These are phyloP conservation scores for Pachycephala philippinensis DNA, from an alignment of 2,113 vertebrate genomes.

Conservation along the genomic window DNA sequence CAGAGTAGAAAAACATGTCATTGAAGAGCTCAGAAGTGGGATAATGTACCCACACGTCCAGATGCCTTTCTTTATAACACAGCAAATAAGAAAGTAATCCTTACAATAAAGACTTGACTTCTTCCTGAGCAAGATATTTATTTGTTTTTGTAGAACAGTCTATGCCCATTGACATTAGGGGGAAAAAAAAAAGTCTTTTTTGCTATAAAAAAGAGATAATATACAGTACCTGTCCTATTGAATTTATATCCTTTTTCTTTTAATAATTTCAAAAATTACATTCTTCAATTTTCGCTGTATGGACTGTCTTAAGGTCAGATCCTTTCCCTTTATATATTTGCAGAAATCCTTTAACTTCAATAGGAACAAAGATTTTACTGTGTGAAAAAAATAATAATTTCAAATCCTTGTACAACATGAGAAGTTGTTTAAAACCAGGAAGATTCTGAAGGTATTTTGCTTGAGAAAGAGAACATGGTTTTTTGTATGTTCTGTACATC, in stretches of 20 bases:
- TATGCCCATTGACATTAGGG: neutral
- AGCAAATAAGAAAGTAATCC: neutral
- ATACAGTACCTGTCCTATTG: neutral
- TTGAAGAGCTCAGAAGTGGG: neutral
- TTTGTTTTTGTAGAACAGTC: neutral
- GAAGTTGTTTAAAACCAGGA: neutral
- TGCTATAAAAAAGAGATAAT: neutral
- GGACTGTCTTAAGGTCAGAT: neutral
- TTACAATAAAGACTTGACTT: neutral
- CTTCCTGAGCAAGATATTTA: neutral
- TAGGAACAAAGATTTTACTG: neutral
- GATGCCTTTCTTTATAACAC: neutral
- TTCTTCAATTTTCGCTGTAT: neutral
- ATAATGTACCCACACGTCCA: neutral
- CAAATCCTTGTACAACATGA: neutral
- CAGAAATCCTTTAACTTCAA: neutral
- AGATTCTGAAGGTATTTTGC: neutral
- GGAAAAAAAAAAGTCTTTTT: neutral
- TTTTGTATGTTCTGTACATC: neutral
- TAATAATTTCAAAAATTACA: neutral
- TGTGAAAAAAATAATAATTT: neutral
- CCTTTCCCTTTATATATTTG: neutral
- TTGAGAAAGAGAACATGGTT: fast-evolving
- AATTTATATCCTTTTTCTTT: neutral
- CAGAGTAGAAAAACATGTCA: neutral